Conservation (phyloP, 2,888 invertebrate genomes). For the Candidula unifasciata region DNA sequence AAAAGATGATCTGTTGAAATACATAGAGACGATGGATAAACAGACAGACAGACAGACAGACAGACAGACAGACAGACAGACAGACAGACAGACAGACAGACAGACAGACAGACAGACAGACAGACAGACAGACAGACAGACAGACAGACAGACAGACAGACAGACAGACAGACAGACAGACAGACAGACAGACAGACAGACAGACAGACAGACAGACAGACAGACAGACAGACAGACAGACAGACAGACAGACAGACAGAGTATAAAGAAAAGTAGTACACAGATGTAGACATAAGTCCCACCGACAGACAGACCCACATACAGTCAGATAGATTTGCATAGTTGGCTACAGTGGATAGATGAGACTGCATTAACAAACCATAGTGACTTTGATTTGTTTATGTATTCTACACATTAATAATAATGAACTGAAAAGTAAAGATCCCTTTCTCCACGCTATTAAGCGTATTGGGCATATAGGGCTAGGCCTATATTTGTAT, state of each 20-base stretch:
- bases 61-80: not conserved
- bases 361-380: no score
- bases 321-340: not conserved
- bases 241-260: not conserved
- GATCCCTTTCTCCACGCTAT: no score
- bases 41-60: slow-evolving; percentile 18
- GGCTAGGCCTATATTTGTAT: no score
- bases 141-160: not conserved
- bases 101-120: not conserved
- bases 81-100: slow-evolving; percentile 12
- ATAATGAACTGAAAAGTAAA: no score
- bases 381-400: no score
- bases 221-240: not conserved
- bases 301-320: not conserved
- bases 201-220: not conserved
- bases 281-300: no score
- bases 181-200: not conserved
- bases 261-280: no score
- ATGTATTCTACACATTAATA: no score
- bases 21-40: not conserved
- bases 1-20: no score
- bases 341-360: not conserved
- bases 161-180: not conserved
- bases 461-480: no score
- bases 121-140: not conserved